A percentile compares a stretch with the other conserved stretches of the same genome.
phyloP scores from a whole-genome alignment of 2,113 vertebrate species.

The Cebus imitator region DNA sequence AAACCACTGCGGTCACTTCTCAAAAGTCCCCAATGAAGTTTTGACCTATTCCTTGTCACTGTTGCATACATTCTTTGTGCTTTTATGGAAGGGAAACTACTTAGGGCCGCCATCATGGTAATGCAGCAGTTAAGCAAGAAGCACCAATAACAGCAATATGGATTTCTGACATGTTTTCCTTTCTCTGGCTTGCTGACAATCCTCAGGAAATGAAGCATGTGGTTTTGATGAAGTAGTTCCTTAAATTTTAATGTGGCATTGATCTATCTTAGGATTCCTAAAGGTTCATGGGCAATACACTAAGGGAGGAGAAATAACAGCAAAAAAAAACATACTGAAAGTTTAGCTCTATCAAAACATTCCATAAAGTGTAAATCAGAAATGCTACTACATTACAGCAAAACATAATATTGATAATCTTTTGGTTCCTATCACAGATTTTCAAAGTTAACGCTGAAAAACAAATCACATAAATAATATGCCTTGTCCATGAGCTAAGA shows the following conservation, averaged over 20 bases:
- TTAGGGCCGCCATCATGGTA: not conserved
- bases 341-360: conserved; percentile 51
- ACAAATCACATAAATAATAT: not conserved
- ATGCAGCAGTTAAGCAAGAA: conserved; percentile 52
- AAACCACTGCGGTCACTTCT: not conserved
- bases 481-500: not conserved
- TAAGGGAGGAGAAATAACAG: not conserved
- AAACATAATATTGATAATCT: not conserved
- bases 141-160: not conserved
- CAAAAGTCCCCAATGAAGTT: not conserved
- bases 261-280: conserved; percentile 60
- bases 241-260: conserved; percentile 70
- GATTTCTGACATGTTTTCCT: conserved; percentile 48
- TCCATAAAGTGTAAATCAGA: conserved; percentile 58
- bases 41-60: not conserved
- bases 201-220: conserved; percentile 67
- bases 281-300: conserved; percentile 51
- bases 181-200: conserved; percentile 7
- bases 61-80: not conserved
- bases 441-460: not conserved
- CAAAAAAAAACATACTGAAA: not conserved
- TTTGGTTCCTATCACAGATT: not conserved
- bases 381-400: not conserved
- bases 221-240: conserved; percentile 63
- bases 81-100: not conserved